A percentile compares a stretch with the other conserved stretches of the same genome.
phyloP scores from a whole-genome alignment of 2,113 vertebrate species.

The Haemorhous mexicanus region DNA sequence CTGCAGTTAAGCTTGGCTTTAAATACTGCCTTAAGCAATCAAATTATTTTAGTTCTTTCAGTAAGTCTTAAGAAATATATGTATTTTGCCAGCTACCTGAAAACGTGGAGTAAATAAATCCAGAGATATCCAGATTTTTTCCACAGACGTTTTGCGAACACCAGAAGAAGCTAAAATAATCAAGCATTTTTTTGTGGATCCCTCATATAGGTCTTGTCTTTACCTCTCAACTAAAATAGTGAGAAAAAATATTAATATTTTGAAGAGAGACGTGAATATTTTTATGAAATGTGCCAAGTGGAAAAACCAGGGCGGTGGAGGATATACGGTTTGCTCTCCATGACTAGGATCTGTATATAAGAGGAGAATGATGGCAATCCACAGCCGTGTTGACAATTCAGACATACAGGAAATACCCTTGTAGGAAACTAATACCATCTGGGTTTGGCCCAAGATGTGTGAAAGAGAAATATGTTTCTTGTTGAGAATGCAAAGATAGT shows the following conservation, averaged over 20 bases:
- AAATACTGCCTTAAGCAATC: background rate
- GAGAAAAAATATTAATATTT: constrained; percentile 50
- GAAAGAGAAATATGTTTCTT: constrained; percentile 66
- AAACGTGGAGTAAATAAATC: background rate
- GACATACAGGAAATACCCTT: constrained; percentile 45
- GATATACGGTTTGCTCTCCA: constrained; percentile 59
- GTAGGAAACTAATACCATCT: constrained; percentile 63
- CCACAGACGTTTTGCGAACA: background rate
- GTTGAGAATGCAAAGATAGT: constrained; percentile 56
- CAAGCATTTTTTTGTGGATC: background rate
- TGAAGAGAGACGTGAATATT: constrained; percentile 16
- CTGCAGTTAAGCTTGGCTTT: background rate
- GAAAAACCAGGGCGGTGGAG: constrained; percentile 59
- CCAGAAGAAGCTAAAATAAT: background rate
- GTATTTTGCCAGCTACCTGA: background rate
- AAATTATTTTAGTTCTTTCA: background rate
- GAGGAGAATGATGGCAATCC: constrained; percentile 36
- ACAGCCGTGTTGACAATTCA: constrained; percentile 55
- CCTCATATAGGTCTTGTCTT: background rate
- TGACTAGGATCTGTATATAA: constrained; percentile 61
- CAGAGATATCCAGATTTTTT: background rate
- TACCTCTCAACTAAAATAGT: background rate
- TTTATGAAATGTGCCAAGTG: constrained; percentile 51
- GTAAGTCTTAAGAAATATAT: background rate
- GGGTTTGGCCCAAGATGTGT: constrained; percentile 62